These are phyloP conservation scores for Morpho helenor DNA, from an alignment of 2,888 invertebrate genomes.

Conservation along the genomic window DNA sequence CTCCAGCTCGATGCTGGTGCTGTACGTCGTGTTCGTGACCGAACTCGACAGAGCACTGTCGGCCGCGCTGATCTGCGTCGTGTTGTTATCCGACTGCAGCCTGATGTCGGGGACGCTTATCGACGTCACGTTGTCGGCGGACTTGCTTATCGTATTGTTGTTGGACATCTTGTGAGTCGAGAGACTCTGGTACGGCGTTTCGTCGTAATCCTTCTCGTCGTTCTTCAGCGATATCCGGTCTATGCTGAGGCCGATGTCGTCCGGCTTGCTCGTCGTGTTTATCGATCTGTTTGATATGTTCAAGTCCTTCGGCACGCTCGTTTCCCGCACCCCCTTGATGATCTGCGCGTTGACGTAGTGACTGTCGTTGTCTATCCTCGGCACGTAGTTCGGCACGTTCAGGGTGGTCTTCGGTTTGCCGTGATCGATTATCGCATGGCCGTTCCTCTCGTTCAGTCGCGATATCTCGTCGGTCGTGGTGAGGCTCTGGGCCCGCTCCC, in stretches of 20 bases:
- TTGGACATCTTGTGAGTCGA: slow-evolving; percentile 60
- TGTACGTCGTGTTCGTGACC: slow-evolving; percentile 49
- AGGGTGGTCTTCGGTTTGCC: slow-evolving; percentile 38
- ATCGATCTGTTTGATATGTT: slow-evolving; percentile 44
- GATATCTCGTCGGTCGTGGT: slow-evolving; percentile 84
- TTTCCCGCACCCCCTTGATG: slow-evolving; percentile 62
- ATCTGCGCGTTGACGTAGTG: slow-evolving; percentile 73
- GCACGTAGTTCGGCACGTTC: slow-evolving; percentile 37
- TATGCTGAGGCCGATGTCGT: slow-evolving; percentile 46
- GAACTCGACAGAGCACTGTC: slow-evolving; percentile 51
- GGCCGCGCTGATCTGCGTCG: slow-evolving; percentile 34
- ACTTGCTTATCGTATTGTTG: slow-evolving; percentile 53
- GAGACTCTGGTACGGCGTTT: slow-evolving; percentile 69
- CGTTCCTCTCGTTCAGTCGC: slow-evolving; percentile 61
- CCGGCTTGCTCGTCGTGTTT: slow-evolving; percentile 36
- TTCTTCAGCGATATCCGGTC: slow-evolving; percentile 54
- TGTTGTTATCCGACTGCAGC: slow-evolving; percentile 31
- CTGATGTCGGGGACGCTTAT: slow-evolving; percentile 50
- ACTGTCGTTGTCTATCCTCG: slow-evolving; percentile 47
- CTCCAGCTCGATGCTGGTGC: slow-evolving; percentile 51
- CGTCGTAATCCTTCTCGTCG: slow-evolving; percentile 57
- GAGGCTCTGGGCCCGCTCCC: slow-evolving; percentile 82
- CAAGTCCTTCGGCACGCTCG: slow-evolving; percentile 58
- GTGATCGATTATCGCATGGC: slow-evolving; percentile 52
- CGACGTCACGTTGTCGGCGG: slow-evolving; percentile 61